Percentiles rank a stretch among this genome's conserved stretches.
Evolutionary conservation across 64 coral and sea anemone species (phyloP).

Genomic region (Porites australiensis): DNA sequence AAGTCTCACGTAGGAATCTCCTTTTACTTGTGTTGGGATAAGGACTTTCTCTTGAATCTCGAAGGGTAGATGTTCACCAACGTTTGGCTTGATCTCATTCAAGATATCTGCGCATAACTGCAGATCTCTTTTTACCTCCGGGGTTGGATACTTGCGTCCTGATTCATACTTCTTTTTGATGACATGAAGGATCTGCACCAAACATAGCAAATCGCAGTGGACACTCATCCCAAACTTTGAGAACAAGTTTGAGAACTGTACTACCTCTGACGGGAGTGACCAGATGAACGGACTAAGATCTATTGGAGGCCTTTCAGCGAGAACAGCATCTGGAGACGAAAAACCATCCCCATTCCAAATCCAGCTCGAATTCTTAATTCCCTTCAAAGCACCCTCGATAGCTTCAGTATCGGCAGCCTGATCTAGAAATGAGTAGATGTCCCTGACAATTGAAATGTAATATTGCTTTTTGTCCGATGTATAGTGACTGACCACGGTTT

Average conservation of each 20-base stretch:
- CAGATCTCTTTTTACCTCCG: slow-evolving; percentile 78
- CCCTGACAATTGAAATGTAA: slow-evolving; percentile 44
- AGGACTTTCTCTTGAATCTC: slow-evolving; percentile 53
- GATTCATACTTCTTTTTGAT: slow-evolving; percentile 75
- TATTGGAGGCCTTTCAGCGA: slow-evolving; percentile 49
- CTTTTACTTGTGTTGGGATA: slow-evolving; percentile 72
- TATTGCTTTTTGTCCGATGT: slow-evolving; percentile 49
- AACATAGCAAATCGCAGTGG: slow-evolving; percentile 16
- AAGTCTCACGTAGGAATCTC: slow-evolving; percentile 47
- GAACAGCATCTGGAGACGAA: slow-evolving; percentile 46
- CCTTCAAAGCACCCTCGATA: not conserved
- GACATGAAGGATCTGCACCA: slow-evolving; percentile 63
- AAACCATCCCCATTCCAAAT: slow-evolving; percentile 97
- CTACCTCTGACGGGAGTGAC: slow-evolving; percentile 58
- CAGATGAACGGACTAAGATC: slow-evolving; percentile 71
- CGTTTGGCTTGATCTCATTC: slow-evolving; percentile 62
- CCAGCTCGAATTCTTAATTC: slow-evolving; percentile 42
- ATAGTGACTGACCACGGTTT: slow-evolving; percentile 56
- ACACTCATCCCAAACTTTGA: slow-evolving; percentile 44
- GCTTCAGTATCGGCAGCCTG: not conserved
- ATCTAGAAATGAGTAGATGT: slow-evolving; percentile 20
- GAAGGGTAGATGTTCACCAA: not conserved
- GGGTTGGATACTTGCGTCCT: not conserved
- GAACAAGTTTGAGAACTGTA: slow-evolving; percentile 33
- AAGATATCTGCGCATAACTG: slow-evolving; percentile 71